Percentiles rank a stretch among this genome's conserved stretches.
Conservation (phyloP, 2,888 invertebrate species). For the Cephus rjabovi region DNA sequence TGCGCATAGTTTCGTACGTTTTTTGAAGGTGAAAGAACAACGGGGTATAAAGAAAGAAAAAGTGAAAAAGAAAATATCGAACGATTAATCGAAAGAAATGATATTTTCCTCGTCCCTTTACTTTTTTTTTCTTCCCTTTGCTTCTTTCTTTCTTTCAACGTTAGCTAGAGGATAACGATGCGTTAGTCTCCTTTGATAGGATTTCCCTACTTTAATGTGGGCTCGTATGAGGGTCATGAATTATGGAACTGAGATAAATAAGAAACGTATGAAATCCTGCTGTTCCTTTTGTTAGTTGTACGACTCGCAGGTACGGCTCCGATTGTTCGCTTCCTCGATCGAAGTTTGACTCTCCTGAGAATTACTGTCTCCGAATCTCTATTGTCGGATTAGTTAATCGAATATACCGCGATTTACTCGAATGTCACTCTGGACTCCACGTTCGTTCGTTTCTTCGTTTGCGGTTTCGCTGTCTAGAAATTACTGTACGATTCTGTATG, state of each 20-base stretch:
- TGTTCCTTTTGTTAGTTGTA: background rate
- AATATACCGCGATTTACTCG: background rate
- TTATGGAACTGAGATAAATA: background rate
- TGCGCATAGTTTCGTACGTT: background rate
- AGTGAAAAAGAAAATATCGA: background rate
- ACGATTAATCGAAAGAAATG: background rate
- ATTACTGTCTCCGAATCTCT: background rate
- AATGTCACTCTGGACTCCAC: background rate
- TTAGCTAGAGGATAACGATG: background rate
- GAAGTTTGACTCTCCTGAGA: background rate
- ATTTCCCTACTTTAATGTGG: background rate
- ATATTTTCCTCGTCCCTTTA: background rate
- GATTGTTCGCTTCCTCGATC: background rate
- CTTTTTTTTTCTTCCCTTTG: background rate
- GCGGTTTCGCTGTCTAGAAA: conserved; percentile 1
- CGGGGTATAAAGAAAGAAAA: background rate
- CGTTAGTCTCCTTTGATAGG: background rate
- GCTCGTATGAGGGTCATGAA: background rate
- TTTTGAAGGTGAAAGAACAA: background rate
- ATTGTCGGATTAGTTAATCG: background rate
- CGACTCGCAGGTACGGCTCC: background rate
- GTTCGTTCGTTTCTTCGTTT: background rate
- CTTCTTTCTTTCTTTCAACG: background rate
- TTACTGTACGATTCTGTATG: conserved; percentile 3
- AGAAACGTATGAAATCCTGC: background rate